Percentiles rank a stretch among this genome's conserved stretches.
Conservation (phyloP, 2,888 invertebrate species). For the Drosophila nigritarsus region DNA sequence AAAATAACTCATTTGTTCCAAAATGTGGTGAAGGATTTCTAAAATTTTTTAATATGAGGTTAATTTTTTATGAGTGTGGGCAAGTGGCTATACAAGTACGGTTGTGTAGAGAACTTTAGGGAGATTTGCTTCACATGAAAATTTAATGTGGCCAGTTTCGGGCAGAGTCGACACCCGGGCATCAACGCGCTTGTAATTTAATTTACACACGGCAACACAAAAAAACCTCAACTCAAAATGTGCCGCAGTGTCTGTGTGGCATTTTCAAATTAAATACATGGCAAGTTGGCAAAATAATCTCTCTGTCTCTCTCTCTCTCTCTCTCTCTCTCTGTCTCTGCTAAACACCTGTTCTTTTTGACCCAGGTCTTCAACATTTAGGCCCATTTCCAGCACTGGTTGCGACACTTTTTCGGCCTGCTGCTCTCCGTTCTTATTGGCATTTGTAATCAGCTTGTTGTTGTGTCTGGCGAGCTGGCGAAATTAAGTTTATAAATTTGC, state of each 20-base stretch:
- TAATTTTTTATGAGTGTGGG: conserved; percentile 21
- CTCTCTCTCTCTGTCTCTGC: not conserved
- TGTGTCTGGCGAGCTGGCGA: conserved; percentile 11
- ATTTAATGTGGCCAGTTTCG: conserved; percentile 70
- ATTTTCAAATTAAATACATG: conserved; percentile 77
- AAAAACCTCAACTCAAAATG: conserved; percentile 36
- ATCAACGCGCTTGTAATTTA: conserved; percentile 70
- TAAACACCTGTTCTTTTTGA: conserved; percentile 39
- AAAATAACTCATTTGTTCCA: not conserved
- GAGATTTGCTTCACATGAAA: conserved; percentile 75
- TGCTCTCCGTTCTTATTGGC: conserved; percentile 34
- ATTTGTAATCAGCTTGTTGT: conserved; percentile 40
- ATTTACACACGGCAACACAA: conserved; percentile 58
- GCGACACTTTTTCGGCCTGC: conserved; percentile 34
- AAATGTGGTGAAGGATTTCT: not conserved
- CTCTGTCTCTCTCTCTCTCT: not conserved
- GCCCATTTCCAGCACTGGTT: not conserved
- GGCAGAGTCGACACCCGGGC: conserved; percentile 34
- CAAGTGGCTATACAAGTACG: conserved; percentile 6
- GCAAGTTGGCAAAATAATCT: conserved; percentile 25
- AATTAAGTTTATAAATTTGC: conserved; percentile 45
- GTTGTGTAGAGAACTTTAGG: conserved; percentile 51
- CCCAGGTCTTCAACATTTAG: conserved; percentile 24
- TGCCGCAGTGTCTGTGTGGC: conserved; percentile 77
- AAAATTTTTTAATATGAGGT: not conserved